phyloP scores from a whole-genome alignment of 1,140 invertebrate species.

The Contarinia nasturtii region DNA sequence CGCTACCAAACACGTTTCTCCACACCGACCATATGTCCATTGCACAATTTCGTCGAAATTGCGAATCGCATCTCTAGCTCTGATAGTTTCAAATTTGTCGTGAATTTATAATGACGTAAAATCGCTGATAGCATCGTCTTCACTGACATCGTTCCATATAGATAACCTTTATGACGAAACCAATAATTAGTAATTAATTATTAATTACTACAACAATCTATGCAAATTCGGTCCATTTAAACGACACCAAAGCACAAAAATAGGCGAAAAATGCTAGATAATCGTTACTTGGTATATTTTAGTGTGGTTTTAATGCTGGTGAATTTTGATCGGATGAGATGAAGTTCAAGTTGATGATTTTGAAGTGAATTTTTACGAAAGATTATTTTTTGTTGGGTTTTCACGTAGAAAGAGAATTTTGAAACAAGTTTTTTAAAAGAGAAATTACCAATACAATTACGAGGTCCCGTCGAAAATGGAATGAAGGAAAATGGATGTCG shows the following conservation, averaged over 20 bases:
- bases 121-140: constrained; percentile 1
- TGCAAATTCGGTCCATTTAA: too few species aligned
- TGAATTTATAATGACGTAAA: constrained; percentile 1
- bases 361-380: background rate
- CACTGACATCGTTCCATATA: constrained; percentile 1
- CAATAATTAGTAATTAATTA: background rate
- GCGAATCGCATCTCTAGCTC: background rate
- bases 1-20: background rate
- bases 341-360: background rate
- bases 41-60: constrained; percentile 2
- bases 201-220: too few species aligned
- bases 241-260: too few species aligned
- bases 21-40: background rate
- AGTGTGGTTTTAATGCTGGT: too few species aligned
- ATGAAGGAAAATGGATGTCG: constrained; percentile 31
- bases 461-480: constrained; percentile 38
- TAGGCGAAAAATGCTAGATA: too few species aligned
- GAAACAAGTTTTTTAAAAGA: background rate
- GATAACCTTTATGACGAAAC: background rate
- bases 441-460: constrained; percentile 37
- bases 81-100: background rate
- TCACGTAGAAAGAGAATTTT: background rate
- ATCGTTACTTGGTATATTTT: too few species aligned
- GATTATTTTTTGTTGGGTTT: background rate
- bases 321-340: background rate